Evolutionary conservation across 2,888 invertebrate genomes (phyloP).

Genomic region (Pharmacophagus antenor): DNA sequence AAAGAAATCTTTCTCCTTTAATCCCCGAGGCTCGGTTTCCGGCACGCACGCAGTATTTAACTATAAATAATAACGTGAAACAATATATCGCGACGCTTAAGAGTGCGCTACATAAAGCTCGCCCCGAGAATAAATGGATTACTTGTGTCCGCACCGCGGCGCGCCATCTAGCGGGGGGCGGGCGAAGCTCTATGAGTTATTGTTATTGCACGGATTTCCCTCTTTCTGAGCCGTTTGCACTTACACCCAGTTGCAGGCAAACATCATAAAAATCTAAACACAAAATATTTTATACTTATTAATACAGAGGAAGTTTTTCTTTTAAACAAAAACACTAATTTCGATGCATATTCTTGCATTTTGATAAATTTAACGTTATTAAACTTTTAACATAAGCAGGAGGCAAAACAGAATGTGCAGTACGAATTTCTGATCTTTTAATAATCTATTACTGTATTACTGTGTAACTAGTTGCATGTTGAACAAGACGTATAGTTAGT

Average conservation of each 20-base stretch:
- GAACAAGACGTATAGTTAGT: too few relatives aligned
- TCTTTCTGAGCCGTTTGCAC: conserved; percentile 76
- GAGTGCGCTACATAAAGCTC: conserved; percentile 76
- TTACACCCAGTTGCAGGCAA: conserved; percentile 70
- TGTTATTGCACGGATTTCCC: conserved; percentile 77
- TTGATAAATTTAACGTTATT: too few relatives aligned
- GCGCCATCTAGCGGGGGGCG: conserved; percentile 78
- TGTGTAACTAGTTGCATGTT: too few relatives aligned
- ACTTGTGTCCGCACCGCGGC: conserved; percentile 74
- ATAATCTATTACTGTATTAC: too few relatives aligned
- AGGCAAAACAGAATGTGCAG: too few relatives aligned
- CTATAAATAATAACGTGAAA: conserved; percentile 75
- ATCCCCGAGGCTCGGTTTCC: conserved; percentile 48
- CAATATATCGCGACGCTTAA: conserved; percentile 71
- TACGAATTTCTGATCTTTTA: too few relatives aligned
- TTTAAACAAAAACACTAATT: background rate
- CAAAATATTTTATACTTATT: conserved; percentile 58
- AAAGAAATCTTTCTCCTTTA: conserved; percentile 35
- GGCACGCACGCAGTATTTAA: conserved; percentile 65
- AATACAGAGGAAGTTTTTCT: background rate
- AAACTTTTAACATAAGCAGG: too few relatives aligned
- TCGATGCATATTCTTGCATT: background rate
- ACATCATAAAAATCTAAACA: conserved; percentile 71
- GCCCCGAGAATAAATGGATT: conserved; percentile 80
- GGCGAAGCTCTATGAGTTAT: conserved; percentile 71